Percentiles rank a stretch among this genome's conserved stretches.
phyloP scores from a whole-genome alignment of 2,797 vertebrate species.

The Coregonus sp. region DNA sequence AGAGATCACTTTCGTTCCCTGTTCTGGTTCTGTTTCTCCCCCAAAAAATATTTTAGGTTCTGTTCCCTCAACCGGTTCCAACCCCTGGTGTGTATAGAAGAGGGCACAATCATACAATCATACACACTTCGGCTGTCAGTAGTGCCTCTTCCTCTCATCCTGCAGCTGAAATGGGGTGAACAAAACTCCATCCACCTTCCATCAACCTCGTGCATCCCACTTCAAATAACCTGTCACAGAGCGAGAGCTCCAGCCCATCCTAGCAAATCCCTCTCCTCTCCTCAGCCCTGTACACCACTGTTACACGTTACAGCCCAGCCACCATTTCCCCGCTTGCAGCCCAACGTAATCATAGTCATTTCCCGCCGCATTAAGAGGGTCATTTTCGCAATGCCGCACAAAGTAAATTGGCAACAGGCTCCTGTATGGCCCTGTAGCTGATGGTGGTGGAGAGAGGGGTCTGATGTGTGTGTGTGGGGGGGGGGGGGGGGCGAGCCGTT shows the following conservation, averaged over 20 bases:
- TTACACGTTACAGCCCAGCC: constrained; percentile 12
- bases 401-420: constrained; percentile 45
- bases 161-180: constrained; percentile 40
- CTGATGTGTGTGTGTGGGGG: constrained; percentile 12
- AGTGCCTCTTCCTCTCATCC: constrained; percentile 29
- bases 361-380: constrained; percentile 45
- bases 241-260: constrained; percentile 36
- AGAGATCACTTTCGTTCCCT: too few species aligned
- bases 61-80: too few species aligned
- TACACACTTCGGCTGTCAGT: constrained; percentile 18
- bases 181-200: constrained; percentile 40
- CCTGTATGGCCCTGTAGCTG: constrained; percentile 21
- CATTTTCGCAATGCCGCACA: constrained; percentile 43
- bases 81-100: not conserved
- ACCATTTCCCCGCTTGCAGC: not conserved
- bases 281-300: constrained; percentile 17
- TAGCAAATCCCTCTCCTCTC: constrained; percentile 47
- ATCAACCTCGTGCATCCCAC: constrained; percentile 42
- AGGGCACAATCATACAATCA: not conserved
- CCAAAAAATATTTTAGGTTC: too few species aligned
- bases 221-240: constrained; percentile 39
- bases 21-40: too few species aligned
- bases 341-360: constrained; percentile 73
- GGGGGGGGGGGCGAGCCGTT: constrained; percentile 11
- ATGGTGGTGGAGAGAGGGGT: constrained; percentile 6